Evolutionary conservation across 2,888 invertebrate genomes (phyloP), one percentile per base, ranked within the genome.

Genomic region (Brachyptera risi): DNA sequence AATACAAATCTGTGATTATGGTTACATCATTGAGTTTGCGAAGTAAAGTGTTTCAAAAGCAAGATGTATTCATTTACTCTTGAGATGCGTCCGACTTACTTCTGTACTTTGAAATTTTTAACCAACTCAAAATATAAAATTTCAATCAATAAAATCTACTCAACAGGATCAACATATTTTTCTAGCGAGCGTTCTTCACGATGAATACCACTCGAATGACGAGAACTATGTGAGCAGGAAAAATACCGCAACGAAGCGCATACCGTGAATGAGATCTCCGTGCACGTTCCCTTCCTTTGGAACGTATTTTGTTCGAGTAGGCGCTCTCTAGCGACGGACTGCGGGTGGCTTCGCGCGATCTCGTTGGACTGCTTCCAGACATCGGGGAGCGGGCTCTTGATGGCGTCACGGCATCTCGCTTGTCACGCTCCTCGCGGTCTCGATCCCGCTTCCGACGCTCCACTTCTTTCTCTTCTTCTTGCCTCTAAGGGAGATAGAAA

Each of bases 401-500:
- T 56, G 76, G 67, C 63, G 66, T 65, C 56, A 44, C n/a, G 56
- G 59, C 44, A n/a, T 66, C 65, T 50, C 73, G 70, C 61, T 74
- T 68, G 56, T 72, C 72, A 59, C 72, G 72, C 64, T 79, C 76
- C 60, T 76, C 75, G 13, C 73, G 67, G 54, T 78, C 74, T 21
- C 76, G 74, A 54, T 80, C 80, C 70, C 77, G 76, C 68, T 65
- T 69, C 67, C 68, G 72, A 66, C 83, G 78, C 68, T 78, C 79
- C 44, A 83, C 83, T 73, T 85, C 85, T 70, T 84, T 84, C 71
- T 86, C 85, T 73, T 86, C 86, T 74, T 88, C 88, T 77, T 86
- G 85, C 80, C 87, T 87, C 85, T 86, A 80, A 72, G 80, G 79
- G 78, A 73, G 31, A 78, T 76, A 75, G 70, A 75, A 73, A n/a